These are phyloP conservation scores for Melanostigma gelatinosum DNA, from an alignment of 2,113 vertebrate species.

Conservation along the genomic window DNA sequence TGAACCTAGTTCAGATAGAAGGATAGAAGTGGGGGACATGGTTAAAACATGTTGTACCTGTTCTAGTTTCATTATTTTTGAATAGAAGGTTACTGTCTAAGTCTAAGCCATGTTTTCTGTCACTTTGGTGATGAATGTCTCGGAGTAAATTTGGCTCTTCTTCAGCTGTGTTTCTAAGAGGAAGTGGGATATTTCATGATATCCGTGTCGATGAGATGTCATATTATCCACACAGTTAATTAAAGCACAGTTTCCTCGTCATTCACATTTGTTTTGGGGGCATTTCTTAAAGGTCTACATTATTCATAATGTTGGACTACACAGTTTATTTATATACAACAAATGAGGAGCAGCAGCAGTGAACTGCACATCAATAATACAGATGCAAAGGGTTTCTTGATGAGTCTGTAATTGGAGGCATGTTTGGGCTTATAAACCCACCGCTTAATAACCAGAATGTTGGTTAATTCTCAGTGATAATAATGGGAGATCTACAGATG, in stretches of 20 bases:
- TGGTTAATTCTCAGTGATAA: slow-evolving; percentile 28
- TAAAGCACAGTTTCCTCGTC: slow-evolving; percentile 6
- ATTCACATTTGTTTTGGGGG: slow-evolving; percentile 6
- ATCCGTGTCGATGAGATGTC: slow-evolving; percentile 1
- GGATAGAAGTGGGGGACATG: background rate
- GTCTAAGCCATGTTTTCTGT: background rate
- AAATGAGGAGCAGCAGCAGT: slow-evolving; percentile 5
- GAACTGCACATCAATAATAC: slow-evolving; percentile 58
- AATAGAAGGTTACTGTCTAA: background rate
- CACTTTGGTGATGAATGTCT: background rate
- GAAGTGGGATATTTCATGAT: background rate
- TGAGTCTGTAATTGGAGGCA: slow-evolving; percentile 26
- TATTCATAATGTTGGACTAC: slow-evolving; percentile 39
- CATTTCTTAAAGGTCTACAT: slow-evolving; percentile 43
- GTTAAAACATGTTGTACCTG: background rate
- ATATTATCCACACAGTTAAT: slow-evolving; percentile 25
- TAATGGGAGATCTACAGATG: slow-evolving; percentile 27
- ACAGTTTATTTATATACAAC: slow-evolving; percentile 41
- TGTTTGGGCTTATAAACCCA: slow-evolving; percentile 9
- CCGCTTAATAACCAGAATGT: slow-evolving; percentile 9
- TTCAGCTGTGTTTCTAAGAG: background rate
- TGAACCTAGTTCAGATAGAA: slow-evolving; percentile 21
- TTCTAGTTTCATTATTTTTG: background rate
- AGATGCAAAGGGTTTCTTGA: slow-evolving; percentile 25
- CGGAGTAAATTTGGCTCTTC: background rate